A percentile compares a stretch with the other conserved stretches of the same genome.
These are phyloP conservation scores for Melangyna quadrimaculata DNA, from an alignment of 2,888 invertebrate genomes.

Conservation along the genomic window DNA sequence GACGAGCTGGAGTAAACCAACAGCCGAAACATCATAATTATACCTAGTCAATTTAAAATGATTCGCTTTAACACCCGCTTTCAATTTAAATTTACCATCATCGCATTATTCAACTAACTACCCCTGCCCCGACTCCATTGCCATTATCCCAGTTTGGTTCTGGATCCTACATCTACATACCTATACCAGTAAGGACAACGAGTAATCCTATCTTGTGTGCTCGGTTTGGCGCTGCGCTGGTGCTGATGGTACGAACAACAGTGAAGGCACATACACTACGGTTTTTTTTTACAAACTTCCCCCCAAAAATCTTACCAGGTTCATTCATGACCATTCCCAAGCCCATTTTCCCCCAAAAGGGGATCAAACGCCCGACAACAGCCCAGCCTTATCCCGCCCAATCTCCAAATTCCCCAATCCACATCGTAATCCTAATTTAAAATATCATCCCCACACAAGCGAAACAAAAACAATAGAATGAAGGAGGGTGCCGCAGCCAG, in stretches of 20 bases:
- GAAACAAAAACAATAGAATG: neutral
- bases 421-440: neutral
- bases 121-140: neutral
- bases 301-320: neutral
- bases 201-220: neutral
- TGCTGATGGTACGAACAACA: neutral
- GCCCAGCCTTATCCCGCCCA: neutral
- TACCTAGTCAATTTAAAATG: constrained; percentile 68
- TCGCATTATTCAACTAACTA: constrained; percentile 45
- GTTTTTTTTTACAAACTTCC: neutral
- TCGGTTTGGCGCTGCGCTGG: neutral
- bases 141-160: neutral
- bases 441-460: neutral
- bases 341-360: neutral
- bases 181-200: neutral
- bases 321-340: neutral
- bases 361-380: neutral
- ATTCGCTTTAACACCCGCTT: constrained; percentile 66
- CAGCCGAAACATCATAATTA: constrained; percentile 58
- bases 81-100: constrained; percentile 61
- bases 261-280: neutral
- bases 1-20: constrained; percentile 9
- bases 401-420: neutral
- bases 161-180: neutral
- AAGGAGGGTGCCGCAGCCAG: neutral